A percentile compares a stretch with the other conserved stretches of the same genome.
These are phyloP conservation scores for Xiphophorus couchianus DNA, from an alignment of 2,113 vertebrate species.

Conservation along the genomic window DNA sequence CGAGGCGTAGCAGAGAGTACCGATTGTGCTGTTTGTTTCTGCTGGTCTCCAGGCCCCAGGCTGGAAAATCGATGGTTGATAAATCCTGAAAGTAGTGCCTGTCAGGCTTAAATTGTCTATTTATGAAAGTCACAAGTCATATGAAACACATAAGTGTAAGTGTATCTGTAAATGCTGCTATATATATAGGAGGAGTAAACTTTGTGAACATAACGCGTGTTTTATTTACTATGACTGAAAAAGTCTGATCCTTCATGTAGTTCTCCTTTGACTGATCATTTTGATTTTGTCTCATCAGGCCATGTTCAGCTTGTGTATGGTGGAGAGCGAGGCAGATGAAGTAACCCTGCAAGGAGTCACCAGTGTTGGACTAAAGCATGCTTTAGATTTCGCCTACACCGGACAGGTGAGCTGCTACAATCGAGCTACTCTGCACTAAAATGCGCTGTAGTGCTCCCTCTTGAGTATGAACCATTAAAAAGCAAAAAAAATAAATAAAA, in stretches of 20 bases:
- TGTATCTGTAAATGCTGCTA: conserved; percentile 6
- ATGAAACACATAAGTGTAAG: conserved; percentile 3
- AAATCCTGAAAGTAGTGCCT: conserved; percentile 28
- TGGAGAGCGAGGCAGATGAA: conserved; percentile 97
- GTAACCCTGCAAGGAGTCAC: conserved; percentile 94
- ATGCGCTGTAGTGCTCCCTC: no score
- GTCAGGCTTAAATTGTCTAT: background rate
- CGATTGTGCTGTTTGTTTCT: conserved; percentile 54
- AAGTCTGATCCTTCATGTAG: background rate
- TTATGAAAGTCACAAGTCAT: conserved; percentile 2
- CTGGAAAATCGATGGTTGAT: conserved; percentile 43
- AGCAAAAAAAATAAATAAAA: background rate
- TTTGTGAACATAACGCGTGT: conserved; percentile 7
- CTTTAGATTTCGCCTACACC: conserved; percentile 96
- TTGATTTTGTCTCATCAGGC: conserved; percentile 80
- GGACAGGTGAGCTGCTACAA: conserved; percentile 86
- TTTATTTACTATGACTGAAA: conserved; percentile 4
- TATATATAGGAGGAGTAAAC: background rate
- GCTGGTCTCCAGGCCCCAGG: conserved; percentile 43
- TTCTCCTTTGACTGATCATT: conserved; percentile 33
- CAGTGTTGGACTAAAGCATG: conserved; percentile 92
- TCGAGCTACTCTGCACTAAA: background rate
- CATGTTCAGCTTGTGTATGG: conserved; percentile 99
- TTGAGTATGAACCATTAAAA: background rate
- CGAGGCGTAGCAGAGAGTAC: conserved; percentile 37